Base-by-base conservation (phyloP, 2,113 vertebrate species). In the Ictalurus furcatus region DNA sequence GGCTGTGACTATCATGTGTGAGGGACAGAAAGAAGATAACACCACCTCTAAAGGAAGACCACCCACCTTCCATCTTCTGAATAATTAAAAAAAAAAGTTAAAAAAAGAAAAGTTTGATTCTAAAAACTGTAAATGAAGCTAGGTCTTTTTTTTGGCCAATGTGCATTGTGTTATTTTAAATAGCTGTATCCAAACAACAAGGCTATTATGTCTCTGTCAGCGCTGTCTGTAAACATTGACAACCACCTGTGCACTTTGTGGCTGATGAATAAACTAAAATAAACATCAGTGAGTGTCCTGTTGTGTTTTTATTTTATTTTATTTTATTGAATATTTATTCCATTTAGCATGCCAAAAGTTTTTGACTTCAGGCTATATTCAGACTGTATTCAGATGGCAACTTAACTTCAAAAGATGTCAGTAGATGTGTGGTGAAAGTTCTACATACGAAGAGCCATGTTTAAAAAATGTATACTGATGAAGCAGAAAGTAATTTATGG, bases 1-100 rank as follows among this genome's bases (percentile, higher is more conserved):
- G 94, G 94, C 74, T 97, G 97, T 34, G 91, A 95, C 89, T 94
- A 95, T 90, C 95, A 90, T 69, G 87, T 48, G 12, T 85, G 21
- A 84, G 40, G 1, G 25, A 79, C 44, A 71, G 56, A 23, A 54
- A 52, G 52, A 56, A 19, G 34, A 44, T 21, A 84, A 28, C 48
- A 56, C 8, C 16, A n/a, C 80, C 79, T 5, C 19, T 44, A 78
- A 16, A 82, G 8, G 8, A 52, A 7, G 25, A 56, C 67, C 23
- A 37, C 28, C 59, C 44, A 87, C 28, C 11, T 25, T 63, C 28
- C 28, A 52, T 71, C 21, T 21, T 69, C 30, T 44, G 8, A 23
- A 80, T 73, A 48, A 78, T 59, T 48, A 44, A 44, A 44, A 44
- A 44, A 44, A 88, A n/a, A 28, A 28, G 44, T 71, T 61, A 34